Conservation (phyloP, 1,140 invertebrate species). For the Euwallacea similis region DNA sequence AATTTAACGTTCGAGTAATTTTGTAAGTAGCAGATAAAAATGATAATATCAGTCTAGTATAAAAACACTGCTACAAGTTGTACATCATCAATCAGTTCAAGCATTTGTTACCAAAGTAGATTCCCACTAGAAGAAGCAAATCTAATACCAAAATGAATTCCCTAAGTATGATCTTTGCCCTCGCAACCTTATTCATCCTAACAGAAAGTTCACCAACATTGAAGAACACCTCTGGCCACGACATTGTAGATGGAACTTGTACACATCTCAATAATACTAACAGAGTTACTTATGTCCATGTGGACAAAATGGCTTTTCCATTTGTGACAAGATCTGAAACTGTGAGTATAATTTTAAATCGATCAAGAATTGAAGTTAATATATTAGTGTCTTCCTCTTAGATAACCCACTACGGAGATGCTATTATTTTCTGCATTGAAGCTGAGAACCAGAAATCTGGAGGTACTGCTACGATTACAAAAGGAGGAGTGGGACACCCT, state of each 20-base stretch:
- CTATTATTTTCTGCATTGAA: constrained; percentile 6
- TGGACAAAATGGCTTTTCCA: constrained; percentile 9
- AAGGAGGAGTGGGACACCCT: constrained; percentile 13
- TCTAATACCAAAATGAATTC: neutral
- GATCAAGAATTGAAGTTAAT: neutral
- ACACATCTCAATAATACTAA: neutral
- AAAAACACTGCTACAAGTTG: neutral
- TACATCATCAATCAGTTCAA: neutral
- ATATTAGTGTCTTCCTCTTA: neutral
- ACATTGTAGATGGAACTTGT: constrained; percentile 20
- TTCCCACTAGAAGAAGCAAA: neutral
- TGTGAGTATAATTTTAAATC: constrained; percentile 3
- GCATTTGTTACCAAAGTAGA: neutral
- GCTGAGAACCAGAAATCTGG: constrained; percentile 21
- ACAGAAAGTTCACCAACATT: neutral
- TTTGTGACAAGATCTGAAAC: constrained; percentile 10
- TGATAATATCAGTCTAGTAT: too few relatives aligned
- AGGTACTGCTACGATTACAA: constrained; percentile 10
- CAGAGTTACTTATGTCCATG: constrained; percentile 9
- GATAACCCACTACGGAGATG: constrained; percentile 1
- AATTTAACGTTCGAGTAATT: too few relatives aligned
- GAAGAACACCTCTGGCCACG: constrained; percentile 2
- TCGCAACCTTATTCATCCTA: neutral
- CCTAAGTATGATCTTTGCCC: neutral
- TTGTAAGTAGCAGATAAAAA: too few relatives aligned